These are phyloP conservation scores for Puffinus mauretanicus DNA, from an alignment of 2,113 vertebrate genomes.

Conservation along the genomic window DNA sequence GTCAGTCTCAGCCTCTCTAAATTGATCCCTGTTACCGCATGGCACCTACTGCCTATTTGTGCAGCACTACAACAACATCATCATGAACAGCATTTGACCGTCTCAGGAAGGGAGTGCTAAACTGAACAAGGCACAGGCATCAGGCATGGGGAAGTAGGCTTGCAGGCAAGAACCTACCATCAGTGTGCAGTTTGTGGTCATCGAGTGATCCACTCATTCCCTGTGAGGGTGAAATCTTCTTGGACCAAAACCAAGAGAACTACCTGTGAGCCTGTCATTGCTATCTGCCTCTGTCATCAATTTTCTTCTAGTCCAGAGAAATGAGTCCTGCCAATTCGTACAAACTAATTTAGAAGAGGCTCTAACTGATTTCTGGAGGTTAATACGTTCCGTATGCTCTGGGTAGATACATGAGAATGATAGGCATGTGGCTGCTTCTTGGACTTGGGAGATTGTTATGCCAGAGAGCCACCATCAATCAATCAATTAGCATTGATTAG, in stretches of 20 bases:
- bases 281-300: not conserved
- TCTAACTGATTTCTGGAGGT: not conserved
- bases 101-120: not conserved
- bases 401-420: not conserved
- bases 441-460: not conserved
- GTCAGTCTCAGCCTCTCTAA: not conserved
- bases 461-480: not conserved
- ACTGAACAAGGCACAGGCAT: not conserved
- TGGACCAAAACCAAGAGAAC: not conserved
- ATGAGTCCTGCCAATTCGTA: not conserved
- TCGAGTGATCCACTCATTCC: not conserved
- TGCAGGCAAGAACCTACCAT: not conserved
- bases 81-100: not conserved
- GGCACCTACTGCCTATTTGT: not conserved
- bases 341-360: not conserved
- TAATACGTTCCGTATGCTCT: not conserved
- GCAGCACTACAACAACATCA: not conserved
- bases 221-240: not conserved
- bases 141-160: not conserved
- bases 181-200: not conserved
- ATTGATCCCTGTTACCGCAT: not conserved
- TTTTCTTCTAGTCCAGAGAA: not conserved
- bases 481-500: slow-evolving; percentile 31
- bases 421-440: not conserved
- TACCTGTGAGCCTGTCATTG: not conserved